Evolutionary conservation across 2,888 invertebrate genomes (phyloP), one percentile per base, ranked within the genome.

Genomic region (Ichneumoninae sp.): DNA sequence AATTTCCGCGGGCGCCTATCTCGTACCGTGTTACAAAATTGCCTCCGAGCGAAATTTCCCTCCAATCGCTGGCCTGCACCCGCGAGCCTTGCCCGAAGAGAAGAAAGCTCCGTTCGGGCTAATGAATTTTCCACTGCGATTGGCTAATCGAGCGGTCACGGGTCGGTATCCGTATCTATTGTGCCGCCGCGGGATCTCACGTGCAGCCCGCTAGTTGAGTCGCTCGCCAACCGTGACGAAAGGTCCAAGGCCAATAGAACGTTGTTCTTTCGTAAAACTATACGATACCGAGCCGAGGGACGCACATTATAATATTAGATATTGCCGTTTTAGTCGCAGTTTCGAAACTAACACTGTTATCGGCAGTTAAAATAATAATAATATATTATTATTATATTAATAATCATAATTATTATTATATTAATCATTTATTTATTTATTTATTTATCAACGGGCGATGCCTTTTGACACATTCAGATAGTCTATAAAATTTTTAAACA

Each of bases 191-290:
- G 22, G 52, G 13, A 68, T 77, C 57, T 77, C 57, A 69, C 57
- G 77, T 57, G 77, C 40, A 57, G 57, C 47, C 68, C 60, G 54
- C 44, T 47, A 47, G 33, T 62, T 47, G 66, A 68, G 36, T 40
- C 57, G 54, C 60, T 81, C 78, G 72, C 72, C 74, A 81, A 84
- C 77, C 84, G 68, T 70, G 81, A 78, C 57, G 68, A 68, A 80
- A 83, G 83, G 76, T 81, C 77, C 84, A 84, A 84, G 84, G 84
- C 81, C 81, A 70, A 66, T 70, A 70, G 81, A 84, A 70, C 84
- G 78, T 84, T 84, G 84, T 84, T 81, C 74, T 69, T 84, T 84
- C 66, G 66, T 77, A 47, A 72, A 77, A 69, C 76, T 60, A 22
- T 30, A 62, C 30, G n/a, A 60, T n/a, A 47, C 44, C n/a, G 47